Evolutionary conservation across 2,113 vertebrate species (phyloP).

Genomic region (Abramis brama): DNA sequence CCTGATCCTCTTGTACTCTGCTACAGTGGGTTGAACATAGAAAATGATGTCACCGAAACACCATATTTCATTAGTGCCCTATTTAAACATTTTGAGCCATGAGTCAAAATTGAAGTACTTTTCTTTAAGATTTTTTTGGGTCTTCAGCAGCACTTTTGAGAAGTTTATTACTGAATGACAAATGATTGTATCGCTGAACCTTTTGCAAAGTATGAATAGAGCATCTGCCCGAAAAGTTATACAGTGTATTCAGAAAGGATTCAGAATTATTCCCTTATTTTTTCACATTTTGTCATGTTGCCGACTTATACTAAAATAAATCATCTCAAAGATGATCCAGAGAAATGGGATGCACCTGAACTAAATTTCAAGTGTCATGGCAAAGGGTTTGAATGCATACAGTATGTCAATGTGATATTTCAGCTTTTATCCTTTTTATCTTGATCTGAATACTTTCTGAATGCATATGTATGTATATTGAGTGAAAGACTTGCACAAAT

Average conservation of each 20-base stretch:
- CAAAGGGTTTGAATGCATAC: background rate
- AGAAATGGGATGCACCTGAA: background rate
- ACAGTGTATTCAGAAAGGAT: background rate
- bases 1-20: background rate
- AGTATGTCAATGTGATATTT: background rate
- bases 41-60: background rate
- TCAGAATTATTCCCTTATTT: background rate
- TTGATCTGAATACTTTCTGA: background rate
- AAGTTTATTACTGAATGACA: conserved; percentile 7
- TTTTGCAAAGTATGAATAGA: background rate
- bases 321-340: background rate
- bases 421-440: background rate
- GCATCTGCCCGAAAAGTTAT: background rate
- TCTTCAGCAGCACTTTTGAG: background rate
- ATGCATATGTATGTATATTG: background rate
- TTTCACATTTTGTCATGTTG: background rate
- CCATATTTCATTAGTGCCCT: background rate
- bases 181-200: background rate
- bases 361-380: background rate
- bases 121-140: background rate
- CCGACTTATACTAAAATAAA: background rate
- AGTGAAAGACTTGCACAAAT: background rate
- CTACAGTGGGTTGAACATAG: background rate
- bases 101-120: background rate
- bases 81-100: background rate